phyloP scores from a whole-genome alignment of 2,888 invertebrate species.

The Thymelicus acteon region DNA sequence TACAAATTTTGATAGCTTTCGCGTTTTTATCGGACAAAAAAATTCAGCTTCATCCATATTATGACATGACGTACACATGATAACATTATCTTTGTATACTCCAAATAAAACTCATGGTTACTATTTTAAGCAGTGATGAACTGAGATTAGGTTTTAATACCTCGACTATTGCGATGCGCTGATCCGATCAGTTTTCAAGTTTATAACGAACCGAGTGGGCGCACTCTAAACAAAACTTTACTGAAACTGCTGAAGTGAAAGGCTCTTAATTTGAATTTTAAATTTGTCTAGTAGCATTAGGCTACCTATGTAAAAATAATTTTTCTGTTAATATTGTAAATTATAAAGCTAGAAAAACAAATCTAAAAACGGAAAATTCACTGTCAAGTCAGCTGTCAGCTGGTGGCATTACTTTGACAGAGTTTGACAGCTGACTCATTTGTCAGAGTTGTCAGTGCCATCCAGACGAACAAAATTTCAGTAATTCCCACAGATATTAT shows the following conservation, averaged over 20 bases:
- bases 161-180: not conserved
- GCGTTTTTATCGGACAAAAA: constrained; percentile 8
- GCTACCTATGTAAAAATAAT: too few relatives aligned
- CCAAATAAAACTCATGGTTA: not conserved
- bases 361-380: too few relatives aligned
- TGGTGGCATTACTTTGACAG: not conserved
- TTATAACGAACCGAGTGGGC: not conserved
- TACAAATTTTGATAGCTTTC: not conserved
- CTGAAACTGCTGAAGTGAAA: too few relatives aligned
- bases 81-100: constrained; percentile 3
- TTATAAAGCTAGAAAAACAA: too few relatives aligned
- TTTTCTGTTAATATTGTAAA: too few relatives aligned
- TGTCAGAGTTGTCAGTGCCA: too few relatives aligned
- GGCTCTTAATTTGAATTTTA: too few relatives aligned
- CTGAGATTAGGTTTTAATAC: not conserved
- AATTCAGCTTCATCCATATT: not conserved
- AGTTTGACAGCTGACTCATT: too few relatives aligned
- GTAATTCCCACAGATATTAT: too few relatives aligned
- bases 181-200: not conserved
- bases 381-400: not conserved
- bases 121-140: not conserved
- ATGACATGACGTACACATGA: not conserved
- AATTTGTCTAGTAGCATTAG: too few relatives aligned
- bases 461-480: too few relatives aligned
- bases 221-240: not conserved